Percentiles rank a stretch among this genome's conserved stretches.
phyloP scores from a whole-genome alignment of 1,140 invertebrate genomes.

The Sycophila sp. region DNA sequence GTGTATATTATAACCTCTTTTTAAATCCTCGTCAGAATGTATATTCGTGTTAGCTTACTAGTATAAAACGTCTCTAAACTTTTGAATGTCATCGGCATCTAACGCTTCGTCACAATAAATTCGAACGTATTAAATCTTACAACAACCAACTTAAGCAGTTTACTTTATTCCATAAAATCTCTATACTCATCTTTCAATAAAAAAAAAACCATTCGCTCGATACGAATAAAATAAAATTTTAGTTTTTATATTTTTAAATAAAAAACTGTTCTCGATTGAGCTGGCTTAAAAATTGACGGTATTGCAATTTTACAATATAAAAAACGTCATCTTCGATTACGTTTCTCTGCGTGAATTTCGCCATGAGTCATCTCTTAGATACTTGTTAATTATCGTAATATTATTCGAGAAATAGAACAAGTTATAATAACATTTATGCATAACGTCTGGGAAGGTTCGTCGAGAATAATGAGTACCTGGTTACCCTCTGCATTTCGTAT shows the following conservation, averaged over 20 bases:
- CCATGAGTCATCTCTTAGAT: slow-evolving; percentile 36
- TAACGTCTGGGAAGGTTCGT: too few relatives aligned
- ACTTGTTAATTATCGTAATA: slow-evolving; percentile 49
- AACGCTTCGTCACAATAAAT: slow-evolving; percentile 32
- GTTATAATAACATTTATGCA: slow-evolving; percentile 52
- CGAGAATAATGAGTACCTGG: too few relatives aligned
- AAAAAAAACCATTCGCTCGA: slow-evolving; percentile 8
- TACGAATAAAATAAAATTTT: slow-evolving; percentile 3
- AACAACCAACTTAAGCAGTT: slow-evolving; percentile 37
- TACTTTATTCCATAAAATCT: slow-evolving; percentile 29
- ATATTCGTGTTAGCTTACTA: slow-evolving; percentile 21
- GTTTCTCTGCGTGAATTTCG: slow-evolving; percentile 4
- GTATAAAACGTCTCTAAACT: slow-evolving; percentile 37
- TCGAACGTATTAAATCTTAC: slow-evolving; percentile 27
- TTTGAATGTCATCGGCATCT: slow-evolving; percentile 32
- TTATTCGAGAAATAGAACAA: slow-evolving; percentile 57
- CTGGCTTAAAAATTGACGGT: slow-evolving; percentile 21
- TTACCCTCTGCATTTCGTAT: too few relatives aligned
- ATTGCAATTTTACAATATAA: slow-evolving; percentile 15
- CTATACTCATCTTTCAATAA: slow-evolving; percentile 20
- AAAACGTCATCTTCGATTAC: neutral
- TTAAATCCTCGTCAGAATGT: slow-evolving; percentile 25
- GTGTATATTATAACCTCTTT: slow-evolving; percentile 30
- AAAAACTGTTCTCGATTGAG: neutral
- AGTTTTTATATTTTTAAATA: neutral